Base-by-base conservation (phyloP, 2,113 vertebrate species). In the Colinus virginianus region DNA sequence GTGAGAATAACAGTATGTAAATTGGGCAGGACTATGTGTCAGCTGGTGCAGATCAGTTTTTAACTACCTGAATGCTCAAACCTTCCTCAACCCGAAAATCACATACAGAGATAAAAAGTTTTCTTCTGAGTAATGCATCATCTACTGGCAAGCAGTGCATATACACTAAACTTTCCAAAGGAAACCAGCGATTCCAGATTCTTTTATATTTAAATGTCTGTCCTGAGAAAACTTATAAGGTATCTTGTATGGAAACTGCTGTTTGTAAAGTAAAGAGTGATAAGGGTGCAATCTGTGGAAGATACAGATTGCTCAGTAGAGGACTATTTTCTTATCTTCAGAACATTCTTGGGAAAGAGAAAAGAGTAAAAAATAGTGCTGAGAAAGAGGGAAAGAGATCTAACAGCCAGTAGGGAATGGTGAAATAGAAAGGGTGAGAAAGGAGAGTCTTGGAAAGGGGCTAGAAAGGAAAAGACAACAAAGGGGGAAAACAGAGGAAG, bases 401-500 rank as follows among this genome's bases (percentile, higher is more conserved):
- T 93, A 94, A 80, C 68, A 85, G 40, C 72, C 64, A 95, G 76
- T 34, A 55, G 48, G 56, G 91, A 83, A 58, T 90, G 79, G 90
- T 78, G 93, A 95, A 63, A 94, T 74, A 86, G 87, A 92, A 91
- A 92, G 91, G 93, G 91, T 95, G 94, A 94, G 93, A 96, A 94
- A 94, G 90, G 95, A 96, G 91, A 90, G 69, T 76, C 90, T 84
- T 78, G 79, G 90, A 84, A 95, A 85, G 84, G 45, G 62, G 48
- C 58, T 90, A 46, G 88, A 88, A 91, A 94, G 79, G 80, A 88
- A 92, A 95, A 92, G 91, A 91, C 78, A 94, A 94, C 81, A 95
- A 95, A 90, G 72, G 2, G 84, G 13, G 23, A 42, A 72, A 83
- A 61, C 84, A 86, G 69, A 86, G 76, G 82, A 88, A 86, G 66